Percentiles rank a stretch among this genome's conserved stretches.
These are phyloP conservation scores for Scaptomyza pallida DNA, from an alignment of 1,140 invertebrate genomes.

Conservation along the genomic window DNA sequence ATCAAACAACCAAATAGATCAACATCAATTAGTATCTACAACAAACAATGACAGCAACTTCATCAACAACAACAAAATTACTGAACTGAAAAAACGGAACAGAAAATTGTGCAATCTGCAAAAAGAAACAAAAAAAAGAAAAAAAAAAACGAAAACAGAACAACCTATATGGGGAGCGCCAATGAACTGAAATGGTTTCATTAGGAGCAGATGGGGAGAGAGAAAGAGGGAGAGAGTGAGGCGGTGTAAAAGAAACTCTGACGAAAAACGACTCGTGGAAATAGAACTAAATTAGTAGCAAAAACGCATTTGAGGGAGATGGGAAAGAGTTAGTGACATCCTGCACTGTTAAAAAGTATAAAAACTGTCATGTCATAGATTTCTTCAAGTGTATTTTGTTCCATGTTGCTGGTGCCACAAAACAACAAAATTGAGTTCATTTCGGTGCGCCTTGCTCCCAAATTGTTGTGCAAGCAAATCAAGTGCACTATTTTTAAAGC, in stretches of 20 bases:
- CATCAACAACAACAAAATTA: constrained; percentile 32
- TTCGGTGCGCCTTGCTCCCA: constrained; percentile 59
- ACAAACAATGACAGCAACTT: constrained; percentile 50
- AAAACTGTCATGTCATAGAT: neutral
- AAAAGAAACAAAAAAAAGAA: constrained; percentile 55
- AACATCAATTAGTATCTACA: constrained; percentile 72
- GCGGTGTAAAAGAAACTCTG: constrained; percentile 1
- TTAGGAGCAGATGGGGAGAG: constrained; percentile 28
- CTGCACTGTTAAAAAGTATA: constrained; percentile 5
- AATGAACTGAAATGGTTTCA: constrained; percentile 75
- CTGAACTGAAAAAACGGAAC: constrained; percentile 44
- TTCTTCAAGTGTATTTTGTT: constrained; percentile 5
- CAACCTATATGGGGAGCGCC: constrained; percentile 48
- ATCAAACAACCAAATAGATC: constrained; percentile 61
- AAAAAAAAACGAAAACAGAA: constrained; percentile 18
- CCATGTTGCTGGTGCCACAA: constrained; percentile 16
- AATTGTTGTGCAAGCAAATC: constrained; percentile 61
- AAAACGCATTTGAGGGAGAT: constrained; percentile 24
- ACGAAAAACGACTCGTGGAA: constrained; percentile 47
- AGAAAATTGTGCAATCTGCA: constrained; percentile 76
- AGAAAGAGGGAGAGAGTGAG: neutral
- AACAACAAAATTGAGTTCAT: constrained; percentile 41
- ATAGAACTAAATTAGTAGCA: constrained; percentile 71
- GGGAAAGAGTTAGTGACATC: constrained; percentile 1
- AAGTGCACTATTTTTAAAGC: constrained; percentile 63